phyloP scores from a whole-genome alignment of 2,113 vertebrate species.

The Lagopus leucura region DNA sequence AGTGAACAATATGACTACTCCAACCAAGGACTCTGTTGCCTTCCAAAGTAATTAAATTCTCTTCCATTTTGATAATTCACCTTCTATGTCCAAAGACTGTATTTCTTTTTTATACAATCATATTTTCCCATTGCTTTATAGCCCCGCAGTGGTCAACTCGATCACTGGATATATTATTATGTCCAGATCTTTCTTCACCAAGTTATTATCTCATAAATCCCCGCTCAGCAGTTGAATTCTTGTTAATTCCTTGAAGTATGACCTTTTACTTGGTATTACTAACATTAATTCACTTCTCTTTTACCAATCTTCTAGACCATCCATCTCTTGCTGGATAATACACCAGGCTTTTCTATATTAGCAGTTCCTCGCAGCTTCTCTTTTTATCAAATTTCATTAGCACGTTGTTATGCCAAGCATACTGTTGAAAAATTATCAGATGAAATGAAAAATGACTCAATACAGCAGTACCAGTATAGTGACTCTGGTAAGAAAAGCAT shows the following conservation, averaged over 20 bases:
- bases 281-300: slow-evolving; percentile 42
- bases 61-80: background rate
- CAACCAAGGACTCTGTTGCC: background rate
- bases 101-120: background rate
- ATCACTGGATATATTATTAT: background rate
- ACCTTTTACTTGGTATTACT: slow-evolving; percentile 12
- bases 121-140: background rate
- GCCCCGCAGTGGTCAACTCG: background rate
- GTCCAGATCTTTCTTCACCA: background rate
- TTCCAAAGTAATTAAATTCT: background rate
- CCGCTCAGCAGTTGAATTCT: background rate
- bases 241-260: background rate
- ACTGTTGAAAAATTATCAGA: slow-evolving; percentile 18
- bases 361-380: slow-evolving; percentile 9
- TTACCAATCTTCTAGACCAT: background rate
- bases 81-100: background rate
- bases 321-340: background rate
- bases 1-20: background rate
- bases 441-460: background rate
- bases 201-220: background rate
- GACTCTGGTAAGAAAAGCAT: background rate
- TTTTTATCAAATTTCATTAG: slow-evolving; percentile 38
- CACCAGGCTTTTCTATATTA: background rate
- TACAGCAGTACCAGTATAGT: background rate
- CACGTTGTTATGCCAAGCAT: background rate